phyloP scores from a whole-genome alignment of 2,888 invertebrate species.

The Drosophila histrio region DNA sequence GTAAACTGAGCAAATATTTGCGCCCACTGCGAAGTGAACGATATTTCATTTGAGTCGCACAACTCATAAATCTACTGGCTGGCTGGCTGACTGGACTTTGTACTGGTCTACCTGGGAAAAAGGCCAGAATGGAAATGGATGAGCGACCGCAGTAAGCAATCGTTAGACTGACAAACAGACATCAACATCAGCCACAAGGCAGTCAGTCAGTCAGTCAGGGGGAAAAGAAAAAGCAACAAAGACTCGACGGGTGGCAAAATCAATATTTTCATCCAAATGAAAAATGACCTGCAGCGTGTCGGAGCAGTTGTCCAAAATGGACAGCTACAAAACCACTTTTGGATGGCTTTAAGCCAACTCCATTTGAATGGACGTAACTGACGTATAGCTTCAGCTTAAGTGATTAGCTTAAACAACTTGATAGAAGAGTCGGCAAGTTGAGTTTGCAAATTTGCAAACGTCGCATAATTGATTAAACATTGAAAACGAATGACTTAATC shows the following conservation, averaged over 20 bases:
- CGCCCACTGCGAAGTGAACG: conserved; percentile 37
- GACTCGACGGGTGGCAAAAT: conserved; percentile 54
- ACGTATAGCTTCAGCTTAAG: conserved; percentile 37
- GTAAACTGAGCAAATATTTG: conserved; percentile 68
- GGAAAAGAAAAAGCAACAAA: background rate
- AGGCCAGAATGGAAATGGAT: conserved; percentile 18
- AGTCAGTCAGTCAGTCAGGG: background rate
- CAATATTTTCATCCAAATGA: conserved; percentile 81
- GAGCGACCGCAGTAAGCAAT: conserved; percentile 62
- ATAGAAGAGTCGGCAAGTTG: background rate
- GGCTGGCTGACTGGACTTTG: conserved; percentile 16
- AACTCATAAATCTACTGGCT: conserved; percentile 75
- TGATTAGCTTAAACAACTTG: conserved; percentile 55
- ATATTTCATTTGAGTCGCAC: conserved; percentile 75
- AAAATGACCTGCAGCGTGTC: conserved; percentile 68
- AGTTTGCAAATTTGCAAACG: conserved; percentile 61
- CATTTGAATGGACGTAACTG: conserved; percentile 20
- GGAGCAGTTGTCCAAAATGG: conserved; percentile 54
- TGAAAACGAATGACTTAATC: conserved; percentile 71
- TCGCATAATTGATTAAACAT: conserved; percentile 76
- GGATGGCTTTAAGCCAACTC: conserved; percentile 26
- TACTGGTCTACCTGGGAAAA: conserved; percentile 20
- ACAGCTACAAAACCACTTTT: conserved; percentile 45
- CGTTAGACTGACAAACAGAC: conserved; percentile 80
- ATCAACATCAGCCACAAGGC: conserved; percentile 65